These are phyloP conservation scores for Bos taurus DNA, from an alignment of 2,113 vertebrate species.

Conservation along the genomic window ARS-UCD2.0 NC_037343.1:41604501-41605000, in stretches of 20 bases:
- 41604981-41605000: background rate
- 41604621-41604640: background rate
- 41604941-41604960: background rate
- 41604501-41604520: background rate
- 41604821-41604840: background rate
- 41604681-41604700: background rate
- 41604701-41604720: background rate
- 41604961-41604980: background rate
- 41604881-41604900: background rate
- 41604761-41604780: background rate
- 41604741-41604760: background rate
- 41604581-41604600: background rate
- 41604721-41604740: background rate
- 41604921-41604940: background rate
- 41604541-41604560: background rate
- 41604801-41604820: background rate
- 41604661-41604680: background rate
- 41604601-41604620: background rate
- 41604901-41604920: background rate
- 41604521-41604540: background rate
- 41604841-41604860: background rate
- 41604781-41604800: background rate
- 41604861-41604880: background rate
- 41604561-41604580: background rate
- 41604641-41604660: background rate